Evolutionary conservation across 2,113 vertebrate genomes (phyloP).

Genomic region (Eurystomus gularis): DNA sequence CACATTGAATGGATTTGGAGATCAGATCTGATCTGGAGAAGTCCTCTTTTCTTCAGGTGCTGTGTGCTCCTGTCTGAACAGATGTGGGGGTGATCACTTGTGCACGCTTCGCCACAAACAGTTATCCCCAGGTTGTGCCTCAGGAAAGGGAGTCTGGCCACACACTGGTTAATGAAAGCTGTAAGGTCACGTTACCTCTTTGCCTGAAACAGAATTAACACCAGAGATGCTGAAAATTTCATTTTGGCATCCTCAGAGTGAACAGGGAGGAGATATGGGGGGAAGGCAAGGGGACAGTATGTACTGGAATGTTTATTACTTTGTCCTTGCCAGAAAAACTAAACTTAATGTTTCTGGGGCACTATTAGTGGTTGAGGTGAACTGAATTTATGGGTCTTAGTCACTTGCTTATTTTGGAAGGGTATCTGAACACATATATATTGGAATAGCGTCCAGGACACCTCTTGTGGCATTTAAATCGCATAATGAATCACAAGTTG

Average conservation of each 20-base stretch:
- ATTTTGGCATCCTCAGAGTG: neutral
- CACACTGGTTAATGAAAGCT: neutral
- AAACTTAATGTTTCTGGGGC: neutral
- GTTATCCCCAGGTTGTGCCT: neutral
- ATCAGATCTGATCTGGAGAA: neutral
- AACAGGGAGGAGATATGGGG: neutral
- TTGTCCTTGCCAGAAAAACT: neutral
- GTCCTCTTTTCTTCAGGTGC: neutral
- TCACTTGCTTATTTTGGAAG: slow-evolving; percentile 48
- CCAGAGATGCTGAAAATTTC: neutral
- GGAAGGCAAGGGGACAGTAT: neutral
- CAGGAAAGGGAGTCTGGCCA: neutral
- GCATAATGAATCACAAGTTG: slow-evolving; percentile 4
- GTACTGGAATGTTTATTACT: neutral
- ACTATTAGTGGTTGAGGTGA: neutral
- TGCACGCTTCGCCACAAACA: neutral
- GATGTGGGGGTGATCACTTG: neutral
- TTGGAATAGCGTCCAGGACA: neutral
- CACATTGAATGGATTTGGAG: neutral
- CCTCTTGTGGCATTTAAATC: slow-evolving; percentile 5
- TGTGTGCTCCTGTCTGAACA: neutral
- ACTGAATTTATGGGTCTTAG: slow-evolving; percentile 28
- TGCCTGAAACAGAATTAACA: neutral
- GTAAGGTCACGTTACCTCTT: neutral
- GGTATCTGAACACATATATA: neutral